Percentiles rank a stretch among this genome's conserved stretches.
These are phyloP conservation scores for Hirtodrosophila trivittata DNA, from an alignment of 2,888 invertebrate genomes.

Conservation along the genomic window DNA sequence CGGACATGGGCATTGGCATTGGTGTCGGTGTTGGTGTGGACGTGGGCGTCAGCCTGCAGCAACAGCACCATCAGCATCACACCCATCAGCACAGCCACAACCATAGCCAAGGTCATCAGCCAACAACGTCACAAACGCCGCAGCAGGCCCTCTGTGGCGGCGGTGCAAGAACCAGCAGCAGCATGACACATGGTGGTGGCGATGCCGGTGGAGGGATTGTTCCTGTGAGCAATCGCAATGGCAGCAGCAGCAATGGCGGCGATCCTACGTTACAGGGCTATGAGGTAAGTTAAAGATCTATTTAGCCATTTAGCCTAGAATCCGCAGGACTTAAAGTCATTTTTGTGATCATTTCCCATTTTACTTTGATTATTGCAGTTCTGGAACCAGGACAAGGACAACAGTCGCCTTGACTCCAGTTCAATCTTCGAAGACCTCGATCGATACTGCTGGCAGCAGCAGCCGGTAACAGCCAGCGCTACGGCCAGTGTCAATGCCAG, in stretches of 20 bases:
- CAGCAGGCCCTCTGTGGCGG: conserved; percentile 62
- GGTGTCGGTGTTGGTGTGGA: conserved; percentile 83
- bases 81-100: conserved; percentile 47
- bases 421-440: conserved; percentile 92
- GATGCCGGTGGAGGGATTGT: conserved; percentile 49
- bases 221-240: conserved; percentile 62
- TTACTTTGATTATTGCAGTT: conserved; percentile 67
- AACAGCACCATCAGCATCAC: conserved; percentile 68
- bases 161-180: conserved; percentile 58
- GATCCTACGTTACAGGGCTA: conserved; percentile 84
- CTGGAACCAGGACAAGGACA: conserved; percentile 85
- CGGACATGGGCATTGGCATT: conserved; percentile 86
- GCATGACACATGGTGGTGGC: conserved; percentile 72
- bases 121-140: conserved; percentile 60
- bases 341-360: background rate
- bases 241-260: conserved; percentile 62
- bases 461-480: conserved; percentile 82
- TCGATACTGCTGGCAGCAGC: conserved; percentile 92
- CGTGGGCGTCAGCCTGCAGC: conserved; percentile 82
- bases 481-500: conserved; percentile 81
- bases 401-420: conserved; percentile 89
- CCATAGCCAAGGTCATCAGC: conserved; percentile 62
- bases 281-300: conserved; percentile 77
- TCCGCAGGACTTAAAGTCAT: background rate
- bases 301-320: background rate